Conservation (phyloP, 2,888 invertebrate species). For the Yponomeuta evonymella region DNA sequence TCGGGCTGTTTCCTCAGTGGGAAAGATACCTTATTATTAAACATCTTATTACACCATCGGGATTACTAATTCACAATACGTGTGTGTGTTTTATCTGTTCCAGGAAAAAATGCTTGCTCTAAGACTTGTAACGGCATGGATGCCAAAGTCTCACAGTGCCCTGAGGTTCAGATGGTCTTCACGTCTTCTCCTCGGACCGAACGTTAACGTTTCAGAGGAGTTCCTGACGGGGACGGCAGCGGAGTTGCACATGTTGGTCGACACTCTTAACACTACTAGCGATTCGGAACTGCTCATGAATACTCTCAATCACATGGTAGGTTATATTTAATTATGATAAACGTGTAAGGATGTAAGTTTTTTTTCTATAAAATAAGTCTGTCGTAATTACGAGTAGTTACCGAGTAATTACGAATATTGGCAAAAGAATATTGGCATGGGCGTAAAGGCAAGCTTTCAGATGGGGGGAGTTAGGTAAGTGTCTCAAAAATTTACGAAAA, state of each 20-base stretch:
- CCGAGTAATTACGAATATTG: too few species aligned
- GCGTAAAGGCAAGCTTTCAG: too few species aligned
- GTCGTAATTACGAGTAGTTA: too few species aligned
- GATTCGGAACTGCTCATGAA: slow-evolving; percentile 35
- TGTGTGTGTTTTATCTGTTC: background rate
- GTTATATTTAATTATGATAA: background rate
- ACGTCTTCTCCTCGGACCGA: slow-evolving; percentile 43
- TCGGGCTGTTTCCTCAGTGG: too few species aligned
- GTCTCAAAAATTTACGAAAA: too few species aligned
- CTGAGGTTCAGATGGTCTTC: slow-evolving; percentile 51
- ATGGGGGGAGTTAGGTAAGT: too few species aligned
- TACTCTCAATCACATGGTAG: slow-evolving; percentile 54
- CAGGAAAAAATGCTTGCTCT: background rate
- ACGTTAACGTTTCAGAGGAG: slow-evolving; percentile 27
- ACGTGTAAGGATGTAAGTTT: too few species aligned
- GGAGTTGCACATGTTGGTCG: slow-evolving; percentile 36
- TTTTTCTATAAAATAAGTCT: too few species aligned
- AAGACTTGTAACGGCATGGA: slow-evolving; percentile 23
- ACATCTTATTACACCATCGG: too few species aligned
- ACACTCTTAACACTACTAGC: slow-evolving; percentile 41
- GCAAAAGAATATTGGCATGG: too few species aligned
- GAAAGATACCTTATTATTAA: too few species aligned
- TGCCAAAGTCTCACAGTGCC: slow-evolving; percentile 41
- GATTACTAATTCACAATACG: too few species aligned
- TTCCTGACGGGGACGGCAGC: slow-evolving; percentile 34